These are phyloP conservation scores for Ochropleura plecta DNA, from an alignment of 2,888 invertebrate genomes.

Conservation along the genomic window DNA sequence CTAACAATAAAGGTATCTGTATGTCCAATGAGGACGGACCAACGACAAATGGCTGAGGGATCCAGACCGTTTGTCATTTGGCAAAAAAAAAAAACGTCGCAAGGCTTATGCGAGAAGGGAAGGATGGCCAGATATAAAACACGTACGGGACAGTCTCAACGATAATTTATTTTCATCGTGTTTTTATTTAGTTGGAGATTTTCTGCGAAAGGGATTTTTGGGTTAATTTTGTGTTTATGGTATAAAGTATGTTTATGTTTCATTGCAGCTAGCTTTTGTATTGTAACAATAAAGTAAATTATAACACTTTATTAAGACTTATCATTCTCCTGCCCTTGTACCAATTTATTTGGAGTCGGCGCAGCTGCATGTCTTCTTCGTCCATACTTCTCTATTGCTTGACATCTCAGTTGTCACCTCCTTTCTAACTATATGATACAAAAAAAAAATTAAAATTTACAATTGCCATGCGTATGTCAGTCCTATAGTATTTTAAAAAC, in stretches of 20 bases:
- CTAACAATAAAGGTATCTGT: slow-evolving; percentile 81
- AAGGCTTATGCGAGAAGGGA: slow-evolving; percentile 59
- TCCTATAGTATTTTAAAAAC: too few relatives aligned
- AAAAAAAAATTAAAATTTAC: too few relatives aligned
- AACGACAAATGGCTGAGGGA: slow-evolving; percentile 78
- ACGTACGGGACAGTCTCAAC: slow-evolving; percentile 39
- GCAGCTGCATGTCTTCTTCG: too few relatives aligned
- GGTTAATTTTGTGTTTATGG: slow-evolving; percentile 19
- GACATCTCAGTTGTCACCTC: too few relatives aligned
- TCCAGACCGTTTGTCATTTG: slow-evolving; percentile 80
- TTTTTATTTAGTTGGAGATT: slow-evolving; percentile 50
- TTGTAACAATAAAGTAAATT: background rate
- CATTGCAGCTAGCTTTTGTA: background rate
- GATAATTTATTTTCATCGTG: slow-evolving; percentile 53
- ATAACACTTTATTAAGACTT: background rate
- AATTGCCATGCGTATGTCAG: too few relatives aligned
- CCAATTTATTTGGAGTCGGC: too few relatives aligned
- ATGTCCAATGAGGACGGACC: slow-evolving; percentile 69
- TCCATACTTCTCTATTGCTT: too few relatives aligned
- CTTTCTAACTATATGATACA: too few relatives aligned
- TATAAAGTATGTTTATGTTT: slow-evolving; percentile 17
- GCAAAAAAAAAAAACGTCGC: slow-evolving; percentile 69
- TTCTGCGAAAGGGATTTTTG: slow-evolving; percentile 27
- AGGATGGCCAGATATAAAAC: slow-evolving; percentile 57
- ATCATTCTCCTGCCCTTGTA: too few relatives aligned